A percentile compares a stretch with the other conserved stretches of the same genome.
Evolutionary conservation across 2,113 vertebrate species (phyloP).

Genomic region (Anolis carolinensis): DNA sequence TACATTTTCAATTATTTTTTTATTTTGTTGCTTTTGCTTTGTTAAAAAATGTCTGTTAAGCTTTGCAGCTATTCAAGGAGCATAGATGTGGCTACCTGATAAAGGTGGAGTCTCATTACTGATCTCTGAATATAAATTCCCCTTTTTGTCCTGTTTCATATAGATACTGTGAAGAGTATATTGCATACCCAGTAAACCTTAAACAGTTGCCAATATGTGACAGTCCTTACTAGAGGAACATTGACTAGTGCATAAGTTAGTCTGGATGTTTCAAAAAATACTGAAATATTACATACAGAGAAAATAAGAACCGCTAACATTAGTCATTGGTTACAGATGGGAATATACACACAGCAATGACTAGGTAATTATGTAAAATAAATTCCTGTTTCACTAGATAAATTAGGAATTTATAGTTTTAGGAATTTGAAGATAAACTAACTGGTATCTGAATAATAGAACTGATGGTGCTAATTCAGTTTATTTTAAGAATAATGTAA

Average conservation of each 20-base stretch:
- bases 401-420: not conserved
- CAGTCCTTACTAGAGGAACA: not conserved
- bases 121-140: not conserved
- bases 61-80: not conserved
- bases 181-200: not conserved
- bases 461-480: conserved; percentile 11
- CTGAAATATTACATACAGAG: not conserved
- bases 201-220: not conserved
- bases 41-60: not conserved
- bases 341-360: no score
- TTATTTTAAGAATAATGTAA: not conserved
- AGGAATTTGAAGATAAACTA: conserved; percentile 7
- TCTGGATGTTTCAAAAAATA: not conserved
- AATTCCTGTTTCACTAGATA: conserved; percentile 9
- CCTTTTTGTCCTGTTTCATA: no score
- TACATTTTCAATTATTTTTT: not conserved
- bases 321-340: not conserved
- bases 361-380: rapidly evolving
- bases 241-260: not conserved
- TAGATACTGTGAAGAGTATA: not conserved
- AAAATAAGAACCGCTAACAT: not conserved
- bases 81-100: not conserved
- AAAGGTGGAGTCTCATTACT: not conserved
- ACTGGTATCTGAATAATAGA: conserved; percentile 8
- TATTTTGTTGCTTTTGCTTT: not conserved